phyloP scores from a whole-genome alignment of 2,113 vertebrate species.

The Plestiodon gilberti region DNA sequence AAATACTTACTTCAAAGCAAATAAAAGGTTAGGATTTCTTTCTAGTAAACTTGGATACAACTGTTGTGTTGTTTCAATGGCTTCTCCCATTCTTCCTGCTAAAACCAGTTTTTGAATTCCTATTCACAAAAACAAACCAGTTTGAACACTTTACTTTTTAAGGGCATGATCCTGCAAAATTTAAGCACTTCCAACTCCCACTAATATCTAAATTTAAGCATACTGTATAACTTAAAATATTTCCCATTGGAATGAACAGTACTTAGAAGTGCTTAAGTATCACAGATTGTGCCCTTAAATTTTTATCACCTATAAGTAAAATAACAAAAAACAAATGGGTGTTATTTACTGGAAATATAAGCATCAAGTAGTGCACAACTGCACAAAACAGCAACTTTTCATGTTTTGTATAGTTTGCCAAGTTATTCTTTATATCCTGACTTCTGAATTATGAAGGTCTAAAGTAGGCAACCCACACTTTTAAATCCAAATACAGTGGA shows the following conservation, averaged over 20 bases:
- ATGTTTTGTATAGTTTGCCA: not conserved
- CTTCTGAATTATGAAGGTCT: not conserved
- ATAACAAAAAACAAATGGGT: not conserved
- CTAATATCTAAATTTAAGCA: not conserved
- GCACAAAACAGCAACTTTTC: not conserved
- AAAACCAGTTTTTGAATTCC: slow-evolving; percentile 99
- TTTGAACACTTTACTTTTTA: slow-evolving; percentile 46
- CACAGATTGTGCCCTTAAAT: not conserved
- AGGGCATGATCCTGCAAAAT: not conserved
- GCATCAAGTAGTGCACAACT: not conserved
- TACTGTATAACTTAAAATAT: not conserved
- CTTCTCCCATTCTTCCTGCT: slow-evolving; percentile 98
- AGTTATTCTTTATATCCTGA: not conserved
- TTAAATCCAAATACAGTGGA: not conserved
- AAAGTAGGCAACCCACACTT: not conserved
- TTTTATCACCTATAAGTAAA: not conserved
- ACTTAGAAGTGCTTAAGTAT: not conserved
- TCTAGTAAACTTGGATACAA: slow-evolving; percentile 98
- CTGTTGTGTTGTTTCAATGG: slow-evolving; percentile 98
- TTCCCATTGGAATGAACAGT: not conserved
- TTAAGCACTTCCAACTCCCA: not conserved
- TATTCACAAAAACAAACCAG: slow-evolving; percentile 77
- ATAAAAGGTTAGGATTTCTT: slow-evolving; percentile 97
- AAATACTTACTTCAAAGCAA: slow-evolving; percentile 94
- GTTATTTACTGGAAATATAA: not conserved